Conservation (phyloP, 2,888 invertebrate genomes). For the Boloria euphrosyne region DNA sequence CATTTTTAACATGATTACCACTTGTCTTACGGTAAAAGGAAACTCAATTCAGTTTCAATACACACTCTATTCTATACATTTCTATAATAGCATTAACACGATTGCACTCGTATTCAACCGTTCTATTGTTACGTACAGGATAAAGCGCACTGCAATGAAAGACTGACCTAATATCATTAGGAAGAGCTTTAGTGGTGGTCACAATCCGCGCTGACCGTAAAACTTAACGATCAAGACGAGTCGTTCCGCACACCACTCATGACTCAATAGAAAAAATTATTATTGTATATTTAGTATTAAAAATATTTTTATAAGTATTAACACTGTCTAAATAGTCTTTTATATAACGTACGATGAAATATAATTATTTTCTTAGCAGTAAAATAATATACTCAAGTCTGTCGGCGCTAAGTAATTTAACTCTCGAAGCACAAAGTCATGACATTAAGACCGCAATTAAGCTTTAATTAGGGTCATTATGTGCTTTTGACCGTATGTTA, state of each 20-base stretch:
- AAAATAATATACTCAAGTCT: no score
- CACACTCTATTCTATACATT: background rate
- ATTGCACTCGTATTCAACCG: constrained; percentile 16
- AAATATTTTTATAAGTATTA: no score
- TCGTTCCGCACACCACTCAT: constrained; percentile 24
- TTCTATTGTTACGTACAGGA: constrained; percentile 18
- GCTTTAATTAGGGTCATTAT: background rate
- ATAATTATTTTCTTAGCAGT: no score
- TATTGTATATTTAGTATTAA: constrained; percentile 3
- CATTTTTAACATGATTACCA: no score
- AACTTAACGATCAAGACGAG: constrained; percentile 29
- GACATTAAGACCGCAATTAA: background rate
- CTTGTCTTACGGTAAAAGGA: no score
- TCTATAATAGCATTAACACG: constrained; percentile 8
- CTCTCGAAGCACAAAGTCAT: no score
- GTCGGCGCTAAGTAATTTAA: no score
- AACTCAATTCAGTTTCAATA: background rate
- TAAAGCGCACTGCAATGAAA: constrained; percentile 29
- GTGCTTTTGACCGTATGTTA: background rate
- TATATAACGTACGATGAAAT: no score
- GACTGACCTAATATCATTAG: constrained; percentile 36
- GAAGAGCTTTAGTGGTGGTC: constrained; percentile 31
- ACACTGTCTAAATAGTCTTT: no score
- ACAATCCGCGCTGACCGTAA: constrained; percentile 32
- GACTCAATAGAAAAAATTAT: constrained; percentile 24